phyloP scores from a whole-genome alignment of 2,888 invertebrate species.

The Panopea generosa region DNA sequence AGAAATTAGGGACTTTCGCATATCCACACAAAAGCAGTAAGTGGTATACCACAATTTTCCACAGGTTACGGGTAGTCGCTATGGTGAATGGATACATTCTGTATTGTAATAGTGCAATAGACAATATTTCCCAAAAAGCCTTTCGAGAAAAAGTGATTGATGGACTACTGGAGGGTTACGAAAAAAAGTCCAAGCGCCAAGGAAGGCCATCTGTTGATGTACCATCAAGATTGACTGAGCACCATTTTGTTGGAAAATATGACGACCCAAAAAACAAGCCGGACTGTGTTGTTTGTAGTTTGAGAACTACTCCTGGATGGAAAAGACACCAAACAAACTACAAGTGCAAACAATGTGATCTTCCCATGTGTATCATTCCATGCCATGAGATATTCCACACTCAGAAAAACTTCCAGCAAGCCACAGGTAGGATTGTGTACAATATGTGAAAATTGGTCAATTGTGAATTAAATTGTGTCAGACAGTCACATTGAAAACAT shows the following conservation, averaged over 20 bases:
- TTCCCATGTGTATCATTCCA: conserved; percentile 37
- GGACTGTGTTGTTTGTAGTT: conserved; percentile 45
- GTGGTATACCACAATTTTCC: conserved; percentile 8
- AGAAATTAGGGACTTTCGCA: conserved; percentile 14
- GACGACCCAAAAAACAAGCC: conserved; percentile 43
- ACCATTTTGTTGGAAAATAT: conserved; percentile 39
- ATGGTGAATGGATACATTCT: conserved; percentile 57
- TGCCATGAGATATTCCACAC: conserved; percentile 48
- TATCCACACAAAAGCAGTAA: conserved; percentile 21
- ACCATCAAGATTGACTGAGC: conserved; percentile 30
- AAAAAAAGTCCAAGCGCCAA: background rate
- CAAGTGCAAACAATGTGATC: conserved; percentile 36
- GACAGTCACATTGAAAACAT: too few relatives aligned
- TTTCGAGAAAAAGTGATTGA: conserved; percentile 45
- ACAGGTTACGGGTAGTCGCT: conserved; percentile 40
- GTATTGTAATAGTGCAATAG: conserved; percentile 25
- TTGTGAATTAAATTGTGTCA: too few relatives aligned
- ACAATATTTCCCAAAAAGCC: conserved; percentile 2
- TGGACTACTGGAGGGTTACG: conserved; percentile 40
- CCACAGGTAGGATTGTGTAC: conserved; percentile 19
- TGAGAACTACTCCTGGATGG: conserved; percentile 29
- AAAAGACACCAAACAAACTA: conserved; percentile 44
- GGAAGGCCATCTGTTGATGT: conserved; percentile 23
- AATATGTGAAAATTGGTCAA: conserved; percentile 26
- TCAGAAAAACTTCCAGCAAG: conserved; percentile 19